Evolutionary conservation across 1,140 invertebrate genomes (phyloP).

Genomic region (Schmidtea mediterranea): DNA sequence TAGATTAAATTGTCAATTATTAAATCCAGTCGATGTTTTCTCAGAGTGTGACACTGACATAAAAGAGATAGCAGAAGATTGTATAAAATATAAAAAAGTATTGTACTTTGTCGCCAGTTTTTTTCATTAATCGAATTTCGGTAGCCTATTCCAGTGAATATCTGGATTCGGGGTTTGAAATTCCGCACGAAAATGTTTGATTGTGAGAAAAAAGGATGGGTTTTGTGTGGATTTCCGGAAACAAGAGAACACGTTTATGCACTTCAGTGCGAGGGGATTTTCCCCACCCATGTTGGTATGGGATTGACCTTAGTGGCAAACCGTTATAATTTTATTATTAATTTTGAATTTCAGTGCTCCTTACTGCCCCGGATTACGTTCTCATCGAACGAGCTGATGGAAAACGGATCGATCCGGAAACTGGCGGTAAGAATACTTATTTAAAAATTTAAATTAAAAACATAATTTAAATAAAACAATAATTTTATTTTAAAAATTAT

Average conservation of each 20-base stretch:
- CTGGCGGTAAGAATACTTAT: slow-evolving; percentile 14
- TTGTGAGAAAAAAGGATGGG: slow-evolving; percentile 24
- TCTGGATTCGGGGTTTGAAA: slow-evolving; percentile 18
- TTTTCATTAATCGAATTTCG: not conserved
- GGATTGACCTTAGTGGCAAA: not conserved
- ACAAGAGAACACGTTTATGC: slow-evolving; percentile 20
- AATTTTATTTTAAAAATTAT: too few species aligned
- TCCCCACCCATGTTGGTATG: slow-evolving; percentile 23
- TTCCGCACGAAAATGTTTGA: slow-evolving; percentile 19
- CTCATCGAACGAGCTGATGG: slow-evolving; percentile 24
- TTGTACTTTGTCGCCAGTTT: slow-evolving; percentile 8
- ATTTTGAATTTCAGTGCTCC: slow-evolving; percentile 15
- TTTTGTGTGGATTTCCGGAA: slow-evolving; percentile 23
- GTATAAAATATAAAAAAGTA: slow-evolving; percentile 11
- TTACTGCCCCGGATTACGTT: slow-evolving; percentile 23
- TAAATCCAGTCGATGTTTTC: slow-evolving; percentile 18
- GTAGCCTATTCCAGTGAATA: slow-evolving; percentile 16
- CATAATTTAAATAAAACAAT: not conserved
- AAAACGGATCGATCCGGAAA: slow-evolving; percentile 22
- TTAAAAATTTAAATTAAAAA: not conserved
- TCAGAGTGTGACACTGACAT: slow-evolving; percentile 15
- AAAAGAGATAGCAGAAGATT: slow-evolving; percentile 12
- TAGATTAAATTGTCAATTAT: slow-evolving; percentile 16
- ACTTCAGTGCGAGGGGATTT: slow-evolving; percentile 18
- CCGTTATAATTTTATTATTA: not conserved